These are phyloP conservation scores for Parthenolecanium corni DNA, from an alignment of 2,888 invertebrate genomes.

Conservation along the genomic window DNA sequence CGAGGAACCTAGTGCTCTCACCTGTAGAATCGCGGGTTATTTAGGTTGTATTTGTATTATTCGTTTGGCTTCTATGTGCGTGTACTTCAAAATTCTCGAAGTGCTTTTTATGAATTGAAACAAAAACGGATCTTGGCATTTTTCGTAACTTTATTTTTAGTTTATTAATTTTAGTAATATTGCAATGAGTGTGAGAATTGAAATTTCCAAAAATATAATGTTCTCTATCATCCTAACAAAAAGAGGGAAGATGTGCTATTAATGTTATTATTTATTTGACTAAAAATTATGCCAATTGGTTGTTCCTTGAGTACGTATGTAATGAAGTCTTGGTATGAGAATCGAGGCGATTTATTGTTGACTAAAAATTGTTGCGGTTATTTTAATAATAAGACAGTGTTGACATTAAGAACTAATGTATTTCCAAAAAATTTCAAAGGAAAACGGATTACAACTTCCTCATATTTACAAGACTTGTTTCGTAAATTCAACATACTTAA, in stretches of 20 bases:
- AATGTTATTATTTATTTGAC: too few relatives aligned
- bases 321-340: background rate
- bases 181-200: background rate
- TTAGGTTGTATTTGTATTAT: slow-evolving; percentile 6
- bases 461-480: slow-evolving; percentile 19
- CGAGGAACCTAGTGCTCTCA: background rate
- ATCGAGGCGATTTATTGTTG: background rate
- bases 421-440: background rate
- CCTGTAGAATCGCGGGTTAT: background rate
- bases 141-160: background rate
- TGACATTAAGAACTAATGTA: slow-evolving; percentile 10
- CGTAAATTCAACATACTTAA: slow-evolving; percentile 15
- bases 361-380: slow-evolving; percentile 16
- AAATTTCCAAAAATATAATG: background rate
- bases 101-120: slow-evolving; percentile 1
- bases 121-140: background rate
- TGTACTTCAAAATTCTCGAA: too few relatives aligned
- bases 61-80: background rate
- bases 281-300: too few relatives aligned
- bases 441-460: background rate
- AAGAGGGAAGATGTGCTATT: too few relatives aligned
- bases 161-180: background rate
- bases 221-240: background rate
- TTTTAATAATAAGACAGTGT: slow-evolving; percentile 18
- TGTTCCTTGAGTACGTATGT: too few relatives aligned